phyloP scores from a whole-genome alignment of 1,140 invertebrate genomes.

The Hycleus phaleratus region DNA sequence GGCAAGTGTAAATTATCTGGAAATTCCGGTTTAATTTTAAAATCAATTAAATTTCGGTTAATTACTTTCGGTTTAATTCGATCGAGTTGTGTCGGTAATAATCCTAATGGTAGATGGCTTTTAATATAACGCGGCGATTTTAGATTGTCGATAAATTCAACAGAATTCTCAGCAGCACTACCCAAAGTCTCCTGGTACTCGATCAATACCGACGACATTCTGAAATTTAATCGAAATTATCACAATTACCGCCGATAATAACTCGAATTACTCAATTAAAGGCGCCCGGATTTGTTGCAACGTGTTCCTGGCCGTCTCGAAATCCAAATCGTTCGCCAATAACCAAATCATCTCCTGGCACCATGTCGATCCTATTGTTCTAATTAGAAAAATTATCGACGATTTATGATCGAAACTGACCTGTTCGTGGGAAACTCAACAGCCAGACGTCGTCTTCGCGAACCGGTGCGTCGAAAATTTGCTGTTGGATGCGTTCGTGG shows the following conservation, averaged over 20 bases:
- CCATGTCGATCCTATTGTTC: conserved; percentile 70
- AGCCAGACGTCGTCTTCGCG: conserved; percentile 69
- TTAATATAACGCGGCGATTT: conserved; percentile 67
- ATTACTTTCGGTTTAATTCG: conserved; percentile 63
- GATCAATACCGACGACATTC: conserved; percentile 22
- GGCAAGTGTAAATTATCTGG: conserved; percentile 80
- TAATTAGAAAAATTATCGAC: conserved; percentile 4
- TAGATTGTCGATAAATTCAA: conserved; percentile 59
- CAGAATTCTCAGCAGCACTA: conserved; percentile 47
- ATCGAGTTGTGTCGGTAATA: conserved; percentile 60
- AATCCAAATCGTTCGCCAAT: conserved; percentile 70
- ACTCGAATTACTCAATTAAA: conserved; percentile 33
- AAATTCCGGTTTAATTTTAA: background rate
- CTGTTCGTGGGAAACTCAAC: conserved; percentile 73
- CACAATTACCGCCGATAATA: background rate
- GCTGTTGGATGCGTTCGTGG: conserved; percentile 57
- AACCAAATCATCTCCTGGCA: conserved; percentile 84
- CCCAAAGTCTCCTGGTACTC: conserved; percentile 18
- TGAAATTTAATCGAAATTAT: conserved; percentile 13
- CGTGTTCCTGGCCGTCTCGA: conserved; percentile 57
- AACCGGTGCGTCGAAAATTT: conserved; percentile 58
- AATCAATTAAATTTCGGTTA: background rate
- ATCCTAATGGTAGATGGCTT: conserved; percentile 68
- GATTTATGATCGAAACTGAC: conserved; percentile 38
- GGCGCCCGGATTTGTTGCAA: conserved; percentile 50